Evolutionary conservation across 1,140 invertebrate genomes (phyloP), one percentile per base, ranked within the genome.

Genomic region (Meteorus sp.): DNA sequence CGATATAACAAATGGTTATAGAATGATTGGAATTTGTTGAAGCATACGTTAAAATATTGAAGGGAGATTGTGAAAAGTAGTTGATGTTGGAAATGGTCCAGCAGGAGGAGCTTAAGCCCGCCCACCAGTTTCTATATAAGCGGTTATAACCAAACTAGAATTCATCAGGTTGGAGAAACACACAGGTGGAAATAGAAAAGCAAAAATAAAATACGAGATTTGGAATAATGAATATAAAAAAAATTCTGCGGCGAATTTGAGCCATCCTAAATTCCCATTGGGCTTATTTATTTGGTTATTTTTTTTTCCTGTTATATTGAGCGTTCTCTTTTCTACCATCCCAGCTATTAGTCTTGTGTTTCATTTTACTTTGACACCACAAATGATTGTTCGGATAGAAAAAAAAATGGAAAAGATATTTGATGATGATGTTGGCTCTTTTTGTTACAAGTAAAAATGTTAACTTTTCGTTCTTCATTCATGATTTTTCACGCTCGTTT

Each of bases 21-120:
- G 27, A 50, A 50, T 50, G 20, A 50, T 50, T 50, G 47, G 47
- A 50, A 50, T 50, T 50, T 50, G 47, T 50, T 50, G 47, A 50
- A 50, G 47, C 47, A 50, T 50, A 23, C 47, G 47, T 50, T 50
- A 35, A 50, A 50, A 33, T 33, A 7, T 6, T 6, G 29, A 11
- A 35, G 31, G 29, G 43, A 15, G 31, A 19, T 35, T 17, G 17
- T 31, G 31, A 50, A 50, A 50, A 50, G 43, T 45, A 23, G 43
- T 23, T 20, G n/a, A n/a, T n/a, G n/a, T n/a, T n/a, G n/a, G n/a
- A n/a, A n/a, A n/a, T n/a, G n/a, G n/a, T n/a, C 22, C n/a, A 20
- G 9, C 47, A 2, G 13, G 29, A 35, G 22, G 33, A 13, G 47
- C 47, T 50, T 50, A 50, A 50, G 47, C 47, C 13, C n/a, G n/a